These are phyloP conservation scores for Nyctibius bracteatus DNA, from an alignment of 2,113 vertebrate genomes.

Conservation along the genomic window DNA sequence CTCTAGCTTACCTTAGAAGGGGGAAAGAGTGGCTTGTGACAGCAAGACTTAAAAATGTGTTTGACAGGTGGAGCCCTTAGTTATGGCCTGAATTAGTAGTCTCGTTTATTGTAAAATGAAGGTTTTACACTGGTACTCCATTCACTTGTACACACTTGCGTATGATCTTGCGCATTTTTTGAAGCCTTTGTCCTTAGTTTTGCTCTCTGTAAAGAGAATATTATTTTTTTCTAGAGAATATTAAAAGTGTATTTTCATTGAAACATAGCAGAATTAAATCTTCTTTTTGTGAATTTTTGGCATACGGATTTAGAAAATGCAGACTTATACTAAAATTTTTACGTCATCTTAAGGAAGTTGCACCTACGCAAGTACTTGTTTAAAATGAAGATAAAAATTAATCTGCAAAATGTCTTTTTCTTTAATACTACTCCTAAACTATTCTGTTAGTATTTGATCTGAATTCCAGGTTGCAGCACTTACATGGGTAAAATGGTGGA, in stretches of 20 bases:
- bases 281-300: background rate
- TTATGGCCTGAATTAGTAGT: background rate
- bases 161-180: background rate
- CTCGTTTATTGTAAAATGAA: background rate
- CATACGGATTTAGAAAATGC: background rate
- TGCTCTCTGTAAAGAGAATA: background rate
- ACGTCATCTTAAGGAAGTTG: background rate
- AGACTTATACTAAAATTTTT: background rate
- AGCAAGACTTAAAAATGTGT: background rate
- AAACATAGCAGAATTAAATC: background rate
- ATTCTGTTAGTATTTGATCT: background rate
- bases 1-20: background rate
- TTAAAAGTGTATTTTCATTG: background rate
- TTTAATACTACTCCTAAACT: background rate
- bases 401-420: background rate
- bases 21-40: background rate
- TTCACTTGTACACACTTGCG: background rate
- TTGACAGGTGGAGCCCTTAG: background rate
- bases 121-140: background rate
- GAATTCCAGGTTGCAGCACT: background rate
- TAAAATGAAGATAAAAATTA: background rate
- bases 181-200: background rate
- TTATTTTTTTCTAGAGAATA: background rate
- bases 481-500: background rate
- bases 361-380: accelerated